phyloP scores from a whole-genome alignment of 2,888 invertebrate species.

The Hololepta plana region DNA sequence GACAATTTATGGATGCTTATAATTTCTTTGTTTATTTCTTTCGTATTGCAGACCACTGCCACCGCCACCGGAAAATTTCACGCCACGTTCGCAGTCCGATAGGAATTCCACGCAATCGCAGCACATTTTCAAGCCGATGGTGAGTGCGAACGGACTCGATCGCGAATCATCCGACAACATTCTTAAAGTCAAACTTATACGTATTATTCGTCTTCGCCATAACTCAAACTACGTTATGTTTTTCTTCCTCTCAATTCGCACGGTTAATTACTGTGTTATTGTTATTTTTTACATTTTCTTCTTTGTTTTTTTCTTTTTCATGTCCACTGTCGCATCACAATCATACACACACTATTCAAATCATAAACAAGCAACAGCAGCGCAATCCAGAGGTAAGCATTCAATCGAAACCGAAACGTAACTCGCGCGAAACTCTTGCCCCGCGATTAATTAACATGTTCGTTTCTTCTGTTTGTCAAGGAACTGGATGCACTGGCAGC shows the following conservation, averaged over 20 bases:
- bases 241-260: slow-evolving; percentile 26
- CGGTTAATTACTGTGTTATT: slow-evolving; percentile 24
- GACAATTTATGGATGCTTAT: slow-evolving; percentile 1
- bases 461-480: slow-evolving; percentile 32
- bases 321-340: slow-evolving; percentile 20
- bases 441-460: slow-evolving; percentile 1
- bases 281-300: slow-evolving; percentile 30
- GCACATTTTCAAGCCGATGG: slow-evolving; percentile 79
- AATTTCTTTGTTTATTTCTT: slow-evolving; percentile 8
- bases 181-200: not conserved
- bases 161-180: not conserved
- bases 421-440: slow-evolving; percentile 3
- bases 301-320: slow-evolving; percentile 26
- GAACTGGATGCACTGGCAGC: slow-evolving; percentile 93
- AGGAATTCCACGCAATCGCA: slow-evolving; percentile 68
- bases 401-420: slow-evolving; percentile 7
- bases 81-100: slow-evolving; percentile 45
- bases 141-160: slow-evolving; percentile 24
- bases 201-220: not conserved
- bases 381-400: slow-evolving; percentile 79
- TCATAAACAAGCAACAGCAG: slow-evolving; percentile 49
- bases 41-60: slow-evolving; percentile 50
- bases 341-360: slow-evolving; percentile 7
- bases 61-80: slow-evolving; percentile 59
- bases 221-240: too few species aligned